phyloP scores from a whole-genome alignment of 2,797 vertebrate genomes.

The Macropodus opercularis region DNA sequence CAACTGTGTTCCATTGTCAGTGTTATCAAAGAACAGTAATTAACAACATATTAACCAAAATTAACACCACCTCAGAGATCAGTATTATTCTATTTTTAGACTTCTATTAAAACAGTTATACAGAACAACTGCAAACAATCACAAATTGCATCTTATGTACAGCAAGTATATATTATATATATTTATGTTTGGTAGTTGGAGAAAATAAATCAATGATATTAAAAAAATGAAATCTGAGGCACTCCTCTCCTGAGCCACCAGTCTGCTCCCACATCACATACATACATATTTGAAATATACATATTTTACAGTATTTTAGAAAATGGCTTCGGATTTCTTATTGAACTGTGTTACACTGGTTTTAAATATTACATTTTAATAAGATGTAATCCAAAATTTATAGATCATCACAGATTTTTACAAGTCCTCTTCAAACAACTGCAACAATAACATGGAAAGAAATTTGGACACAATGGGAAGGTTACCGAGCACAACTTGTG shows the following conservation, averaged over 20 bases:
- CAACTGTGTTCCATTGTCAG: conserved; percentile 24
- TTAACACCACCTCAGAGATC: conserved; percentile 64
- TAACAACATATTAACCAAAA: conserved; percentile 59
- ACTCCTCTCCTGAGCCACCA: conserved; percentile 72
- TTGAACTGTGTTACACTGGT: conserved; percentile 70
- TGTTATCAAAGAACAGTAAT: conserved; percentile 39
- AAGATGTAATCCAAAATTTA: conserved; percentile 66
- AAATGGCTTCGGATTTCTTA: conserved; percentile 83
- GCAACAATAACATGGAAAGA: conserved; percentile 70
- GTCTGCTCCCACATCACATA: conserved; percentile 77
- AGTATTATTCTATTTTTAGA: conserved; percentile 81
- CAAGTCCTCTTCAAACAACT: conserved; percentile 63
- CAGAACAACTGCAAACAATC: conserved; percentile 94
- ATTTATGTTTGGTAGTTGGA: conserved; percentile 81
- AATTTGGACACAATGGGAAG: conserved; percentile 62
- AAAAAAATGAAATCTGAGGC: conserved; percentile 75
- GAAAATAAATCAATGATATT: conserved; percentile 76
- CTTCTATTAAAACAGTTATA: conserved; percentile 96
- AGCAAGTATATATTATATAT: conserved; percentile 82
- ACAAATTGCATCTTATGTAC: conserved; percentile 95
- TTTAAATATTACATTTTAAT: conserved; percentile 65
- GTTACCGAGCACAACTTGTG: conserved; percentile 49
- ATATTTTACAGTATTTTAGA: conserved; percentile 84
- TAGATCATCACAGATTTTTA: conserved; percentile 64
- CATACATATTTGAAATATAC: conserved; percentile 82